These are phyloP conservation scores for Rhabdomys pumilio DNA, from an alignment of 2,797 vertebrate species.

Conservation along the genomic window DNA sequence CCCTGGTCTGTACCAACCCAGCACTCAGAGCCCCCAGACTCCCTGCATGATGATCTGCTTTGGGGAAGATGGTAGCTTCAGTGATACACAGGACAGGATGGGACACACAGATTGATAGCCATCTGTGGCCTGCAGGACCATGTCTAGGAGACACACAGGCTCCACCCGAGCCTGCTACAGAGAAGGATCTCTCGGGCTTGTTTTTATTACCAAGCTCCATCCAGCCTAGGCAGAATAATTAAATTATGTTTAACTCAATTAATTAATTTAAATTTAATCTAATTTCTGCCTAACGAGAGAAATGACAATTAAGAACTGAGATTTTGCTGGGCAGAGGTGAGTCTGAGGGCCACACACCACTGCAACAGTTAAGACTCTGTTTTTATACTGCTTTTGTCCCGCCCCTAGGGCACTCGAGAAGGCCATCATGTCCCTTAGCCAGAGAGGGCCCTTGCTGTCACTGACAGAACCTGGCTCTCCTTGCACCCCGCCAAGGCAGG, in stretches of 20 bases:
- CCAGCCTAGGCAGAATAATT: conserved; percentile 21
- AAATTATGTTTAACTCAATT: conserved; percentile 65
- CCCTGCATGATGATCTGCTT: not conserved
- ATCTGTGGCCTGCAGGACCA: not conserved
- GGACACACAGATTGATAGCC: not conserved
- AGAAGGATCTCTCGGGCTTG: not conserved
- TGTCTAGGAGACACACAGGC: not conserved
- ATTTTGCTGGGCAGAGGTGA: not conserved
- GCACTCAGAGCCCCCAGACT: not conserved
- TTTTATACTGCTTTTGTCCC: not conserved
- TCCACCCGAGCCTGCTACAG: not conserved
- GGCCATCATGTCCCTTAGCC: not conserved
- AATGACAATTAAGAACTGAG: conserved; percentile 63
- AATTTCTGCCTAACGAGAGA: conserved; percentile 65
- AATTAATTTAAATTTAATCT: conserved; percentile 64
- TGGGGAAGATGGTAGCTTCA: not conserved
- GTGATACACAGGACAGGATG: too few species aligned
- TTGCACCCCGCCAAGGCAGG: not conserved
- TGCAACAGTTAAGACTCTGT: not conserved
- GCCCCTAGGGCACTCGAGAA: not conserved
- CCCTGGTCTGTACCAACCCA: not conserved
- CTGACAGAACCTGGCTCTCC: not conserved
- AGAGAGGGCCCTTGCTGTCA: not conserved
- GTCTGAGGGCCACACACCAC: not conserved
- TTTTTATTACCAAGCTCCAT: not conserved